Conservation (phyloP, 2,888 invertebrate species). For the Heliconius hortense region DNA sequence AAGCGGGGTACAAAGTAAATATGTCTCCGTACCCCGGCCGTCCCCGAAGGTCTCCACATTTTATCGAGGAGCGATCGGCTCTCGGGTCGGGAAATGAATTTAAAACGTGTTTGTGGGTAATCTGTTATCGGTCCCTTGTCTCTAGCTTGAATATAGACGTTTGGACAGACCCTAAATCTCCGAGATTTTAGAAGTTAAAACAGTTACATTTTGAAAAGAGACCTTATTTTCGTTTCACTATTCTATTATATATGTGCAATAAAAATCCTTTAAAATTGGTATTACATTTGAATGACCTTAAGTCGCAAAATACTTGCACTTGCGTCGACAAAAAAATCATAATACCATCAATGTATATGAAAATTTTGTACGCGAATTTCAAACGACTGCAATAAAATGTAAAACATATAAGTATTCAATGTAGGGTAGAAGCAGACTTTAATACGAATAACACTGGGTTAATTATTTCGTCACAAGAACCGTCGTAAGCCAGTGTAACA, state of each 20-base stretch:
- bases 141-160: slow-evolving; percentile 78
- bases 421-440: slow-evolving; percentile 62
- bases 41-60: slow-evolving; percentile 68
- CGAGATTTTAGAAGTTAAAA: slow-evolving; percentile 62
- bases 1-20: slow-evolving; percentile 79
- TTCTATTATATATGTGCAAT: neutral
- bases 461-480: slow-evolving; percentile 80
- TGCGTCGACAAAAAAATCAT: slow-evolving; percentile 20
- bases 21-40: slow-evolving; percentile 77
- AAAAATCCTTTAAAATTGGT: neutral
- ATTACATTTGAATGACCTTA: too few relatives aligned
- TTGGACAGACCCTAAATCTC: slow-evolving; percentile 66
- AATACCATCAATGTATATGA: slow-evolving; percentile 27
- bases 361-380: slow-evolving; percentile 41
- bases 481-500: slow-evolving; percentile 77
- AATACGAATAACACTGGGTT: slow-evolving; percentile 73
- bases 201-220: slow-evolving; percentile 24
- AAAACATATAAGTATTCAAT: slow-evolving; percentile 58
- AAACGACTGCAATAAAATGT: slow-evolving; percentile 57
- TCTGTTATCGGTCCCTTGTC: slow-evolving; percentile 83
- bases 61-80: slow-evolving; percentile 81
- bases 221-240: slow-evolving; percentile 5
- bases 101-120: slow-evolving; percentile 83
- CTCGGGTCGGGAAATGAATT: slow-evolving; percentile 82
- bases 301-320: neutral